Conservation (phyloP, 2,888 invertebrate species). For the Microctonus brassicae region DNA sequence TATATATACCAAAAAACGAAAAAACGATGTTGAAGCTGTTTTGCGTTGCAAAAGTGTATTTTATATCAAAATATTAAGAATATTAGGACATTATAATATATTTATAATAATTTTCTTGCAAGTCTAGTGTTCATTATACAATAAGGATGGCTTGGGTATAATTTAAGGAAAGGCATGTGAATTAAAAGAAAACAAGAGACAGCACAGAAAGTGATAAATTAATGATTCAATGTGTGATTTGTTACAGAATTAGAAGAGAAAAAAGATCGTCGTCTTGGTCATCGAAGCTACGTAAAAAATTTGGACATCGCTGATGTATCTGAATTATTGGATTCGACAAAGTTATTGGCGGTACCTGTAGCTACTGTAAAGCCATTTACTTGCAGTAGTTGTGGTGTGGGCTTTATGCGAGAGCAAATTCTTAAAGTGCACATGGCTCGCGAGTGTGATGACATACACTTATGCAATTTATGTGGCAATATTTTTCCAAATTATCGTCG, state of each 20-base stretch:
- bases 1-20: not conserved
- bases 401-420: slow-evolving; percentile 14
- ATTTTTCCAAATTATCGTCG: slow-evolving; percentile 9
- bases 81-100: not conserved
- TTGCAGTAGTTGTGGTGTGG: slow-evolving; percentile 11
- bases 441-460: not conserved
- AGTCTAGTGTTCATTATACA: not conserved
- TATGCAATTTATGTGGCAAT: not conserved
- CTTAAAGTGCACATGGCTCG: slow-evolving; percentile 11
- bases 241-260: slow-evolving; percentile 1
- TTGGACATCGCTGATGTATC: not conserved
- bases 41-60: not conserved
- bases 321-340: not conserved
- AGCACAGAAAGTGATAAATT: not conserved
- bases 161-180: not conserved
- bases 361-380: slow-evolving; percentile 5
- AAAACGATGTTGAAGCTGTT: not conserved
- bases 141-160: not conserved
- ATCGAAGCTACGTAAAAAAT: not conserved
- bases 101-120: not conserved
- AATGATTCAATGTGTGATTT: not conserved
- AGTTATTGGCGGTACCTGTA: not conserved
- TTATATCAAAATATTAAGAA: not conserved
- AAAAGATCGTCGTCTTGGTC: not conserved
- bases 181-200: not conserved